Evolutionary conservation across 2,797 vertebrate species (phyloP).

Genomic region (Percopsis omiscomaycus): DNA sequence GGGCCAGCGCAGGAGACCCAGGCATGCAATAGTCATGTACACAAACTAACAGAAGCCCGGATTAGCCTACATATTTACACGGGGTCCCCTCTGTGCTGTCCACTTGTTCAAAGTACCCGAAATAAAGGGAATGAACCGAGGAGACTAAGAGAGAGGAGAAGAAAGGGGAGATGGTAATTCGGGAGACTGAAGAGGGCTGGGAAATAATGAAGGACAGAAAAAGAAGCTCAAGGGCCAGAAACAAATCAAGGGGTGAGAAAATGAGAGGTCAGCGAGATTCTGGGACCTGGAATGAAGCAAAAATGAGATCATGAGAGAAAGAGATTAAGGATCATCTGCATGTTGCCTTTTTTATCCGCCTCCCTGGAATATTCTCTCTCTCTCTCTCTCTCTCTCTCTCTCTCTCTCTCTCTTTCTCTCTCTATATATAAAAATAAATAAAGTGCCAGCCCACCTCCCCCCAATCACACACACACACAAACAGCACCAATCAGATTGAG

Average conservation of each 20-base stretch:
- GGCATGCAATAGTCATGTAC: conserved; percentile 76
- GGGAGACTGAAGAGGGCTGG: neutral
- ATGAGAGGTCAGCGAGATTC: neutral
- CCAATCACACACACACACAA: conserved; percentile 31
- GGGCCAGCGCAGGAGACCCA: conserved; percentile 44
- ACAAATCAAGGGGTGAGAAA: neutral
- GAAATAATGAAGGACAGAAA: neutral
- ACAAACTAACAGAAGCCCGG: conserved; percentile 71
- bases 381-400: conserved; percentile 43
- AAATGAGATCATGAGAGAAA: conserved; percentile 73
- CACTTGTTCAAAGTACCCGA: conserved; percentile 39
- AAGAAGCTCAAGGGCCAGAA: neutral
- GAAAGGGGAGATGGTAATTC: neutral
- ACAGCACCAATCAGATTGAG: conserved; percentile 72
- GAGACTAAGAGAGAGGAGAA: conserved; percentile 7
- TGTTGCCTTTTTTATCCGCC: conserved; percentile 66
- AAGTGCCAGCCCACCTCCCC: conserved; percentile 1
- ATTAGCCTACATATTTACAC: conserved; percentile 73
- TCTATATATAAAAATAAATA: neutral
- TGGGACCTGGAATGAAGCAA: conserved; percentile 49
- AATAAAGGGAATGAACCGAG: conserved; percentile 3
- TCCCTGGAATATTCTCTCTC: conserved; percentile 56
- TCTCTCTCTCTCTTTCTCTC: conserved; percentile 47
- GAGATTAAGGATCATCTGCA: conserved; percentile 77
- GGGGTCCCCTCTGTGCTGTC: conserved; percentile 46